These are phyloP conservation scores for Todiramphus chloris DNA, from an alignment of 2,113 vertebrate genomes.

Conservation along the genomic window DNA sequence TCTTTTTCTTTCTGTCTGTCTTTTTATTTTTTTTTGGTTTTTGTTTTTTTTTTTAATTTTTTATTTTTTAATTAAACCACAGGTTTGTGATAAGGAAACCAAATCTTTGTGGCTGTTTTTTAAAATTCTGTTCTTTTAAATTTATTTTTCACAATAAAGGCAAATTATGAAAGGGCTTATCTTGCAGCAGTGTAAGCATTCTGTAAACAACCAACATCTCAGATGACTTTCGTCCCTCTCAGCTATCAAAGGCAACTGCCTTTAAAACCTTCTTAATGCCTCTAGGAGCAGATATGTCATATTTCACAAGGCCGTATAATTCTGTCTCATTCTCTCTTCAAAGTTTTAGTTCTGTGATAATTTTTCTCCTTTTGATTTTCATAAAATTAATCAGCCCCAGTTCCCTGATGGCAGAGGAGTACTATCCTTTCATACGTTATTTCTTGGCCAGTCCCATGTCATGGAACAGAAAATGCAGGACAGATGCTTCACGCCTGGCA, in stretches of 20 bases:
- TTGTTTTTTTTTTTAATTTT: background rate
- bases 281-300: background rate
- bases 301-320: background rate
- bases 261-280: background rate
- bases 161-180: background rate
- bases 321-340: background rate
- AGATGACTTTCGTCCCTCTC: background rate
- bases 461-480: constrained; percentile 36
- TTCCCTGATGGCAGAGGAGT: background rate
- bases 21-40: background rate
- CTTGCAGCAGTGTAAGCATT: background rate
- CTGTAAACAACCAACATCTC: background rate
- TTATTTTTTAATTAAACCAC: background rate
- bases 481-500: constrained; percentile 69
- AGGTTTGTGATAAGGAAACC: background rate
- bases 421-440: background rate
- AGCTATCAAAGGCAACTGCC: background rate
- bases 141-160: background rate
- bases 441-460: constrained; percentile 32
- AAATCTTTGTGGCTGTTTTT: background rate
- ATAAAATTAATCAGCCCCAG: background rate
- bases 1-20: background rate
- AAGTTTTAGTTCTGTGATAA: background rate
- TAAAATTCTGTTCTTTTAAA: background rate
- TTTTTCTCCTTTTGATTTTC: background rate